Evolutionary conservation across 1,140 invertebrate genomes (phyloP).

Genomic region (Leptinotarsa lineolata): DNA sequence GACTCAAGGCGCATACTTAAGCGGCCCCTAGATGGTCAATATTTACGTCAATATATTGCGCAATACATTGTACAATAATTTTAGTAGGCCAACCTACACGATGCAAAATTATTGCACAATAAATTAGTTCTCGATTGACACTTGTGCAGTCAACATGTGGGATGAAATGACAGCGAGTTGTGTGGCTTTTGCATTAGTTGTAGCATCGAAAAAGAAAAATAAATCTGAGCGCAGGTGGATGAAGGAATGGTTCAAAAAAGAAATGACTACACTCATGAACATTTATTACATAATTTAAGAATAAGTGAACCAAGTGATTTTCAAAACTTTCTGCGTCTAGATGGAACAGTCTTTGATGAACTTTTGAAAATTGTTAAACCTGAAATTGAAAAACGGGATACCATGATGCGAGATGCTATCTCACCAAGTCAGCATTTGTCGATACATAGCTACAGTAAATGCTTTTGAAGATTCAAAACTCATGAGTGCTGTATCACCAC

Average conservation of each 20-base stretch:
- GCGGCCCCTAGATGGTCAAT: slow-evolving; percentile 20
- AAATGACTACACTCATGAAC: slow-evolving; percentile 17
- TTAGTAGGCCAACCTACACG: slow-evolving; percentile 21
- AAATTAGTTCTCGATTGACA: slow-evolving; percentile 27
- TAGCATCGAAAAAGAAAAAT: not conserved
- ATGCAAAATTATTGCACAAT: slow-evolving; percentile 28
- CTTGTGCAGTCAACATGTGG: slow-evolving; percentile 34
- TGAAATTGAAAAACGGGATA: slow-evolving; percentile 44
- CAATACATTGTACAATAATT: slow-evolving; percentile 18
- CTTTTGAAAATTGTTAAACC: slow-evolving; percentile 34
- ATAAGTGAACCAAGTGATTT: slow-evolving; percentile 31
- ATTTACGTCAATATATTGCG: slow-evolving; percentile 29
- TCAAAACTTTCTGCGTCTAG: slow-evolving; percentile 33
- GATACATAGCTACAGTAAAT: slow-evolving; percentile 41
- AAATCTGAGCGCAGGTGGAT: slow-evolving; percentile 27
- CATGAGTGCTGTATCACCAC: too few relatives aligned
- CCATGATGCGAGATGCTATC: slow-evolving; percentile 44
- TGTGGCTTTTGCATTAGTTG: slow-evolving; percentile 28
- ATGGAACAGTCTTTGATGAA: slow-evolving; percentile 22
- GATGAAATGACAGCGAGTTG: slow-evolving; percentile 26
- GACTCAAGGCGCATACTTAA: too few relatives aligned
- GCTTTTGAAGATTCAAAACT: slow-evolving; percentile 33
- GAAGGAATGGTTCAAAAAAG: slow-evolving; percentile 26
- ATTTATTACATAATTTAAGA: slow-evolving; percentile 14
- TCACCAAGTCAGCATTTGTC: slow-evolving; percentile 36